A percentile compares a stretch with the other conserved stretches of the same genome.
These are phyloP conservation scores for Planiliza haematocheilus DNA, from an alignment of 2,113 vertebrate species.

Conservation along the genomic window DNA sequence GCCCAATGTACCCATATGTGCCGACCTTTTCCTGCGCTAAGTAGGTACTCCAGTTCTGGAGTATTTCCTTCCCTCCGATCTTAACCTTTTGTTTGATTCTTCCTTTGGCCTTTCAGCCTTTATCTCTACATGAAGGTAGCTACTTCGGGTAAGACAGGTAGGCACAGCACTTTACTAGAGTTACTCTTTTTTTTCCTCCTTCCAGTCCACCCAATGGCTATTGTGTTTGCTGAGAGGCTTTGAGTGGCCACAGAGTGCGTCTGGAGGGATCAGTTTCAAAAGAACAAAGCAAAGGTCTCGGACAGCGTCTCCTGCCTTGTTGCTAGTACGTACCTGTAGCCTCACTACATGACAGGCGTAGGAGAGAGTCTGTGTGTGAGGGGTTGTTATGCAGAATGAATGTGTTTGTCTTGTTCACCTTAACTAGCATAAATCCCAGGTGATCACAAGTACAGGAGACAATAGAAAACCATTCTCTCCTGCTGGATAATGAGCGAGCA, in stretches of 20 bases:
- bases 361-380: conserved; percentile 10
- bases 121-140: conserved; percentile 65
- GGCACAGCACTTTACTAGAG: conserved; percentile 58
- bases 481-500: conserved; percentile 4
- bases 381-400: background rate
- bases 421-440: conserved; percentile 30
- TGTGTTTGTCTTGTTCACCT: conserved; percentile 43
- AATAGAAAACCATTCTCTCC: conserved; percentile 21
- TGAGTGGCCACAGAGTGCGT: conserved; percentile 72
- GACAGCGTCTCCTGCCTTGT: conserved; percentile 69
- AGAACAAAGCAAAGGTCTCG: conserved; percentile 74
- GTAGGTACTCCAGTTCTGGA: conserved; percentile 61
- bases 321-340: conserved; percentile 50
- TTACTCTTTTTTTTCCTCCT: conserved; percentile 66
- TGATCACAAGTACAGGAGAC: conserved; percentile 25
- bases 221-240: conserved; percentile 74
- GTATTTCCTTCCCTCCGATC: conserved; percentile 58
- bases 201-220: conserved; percentile 62
- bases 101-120: conserved; percentile 43
- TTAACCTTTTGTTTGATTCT: conserved; percentile 60
- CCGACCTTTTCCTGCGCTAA: conserved; percentile 53
- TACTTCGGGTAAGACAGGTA: conserved; percentile 66
- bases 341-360: conserved; percentile 60
- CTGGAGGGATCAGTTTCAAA: conserved; percentile 69
- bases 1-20: background rate